These are phyloP conservation scores for Tauraco hartlaubi DNA, from an alignment of 2,797 vertebrate species.

Conservation along the genomic window DNA sequence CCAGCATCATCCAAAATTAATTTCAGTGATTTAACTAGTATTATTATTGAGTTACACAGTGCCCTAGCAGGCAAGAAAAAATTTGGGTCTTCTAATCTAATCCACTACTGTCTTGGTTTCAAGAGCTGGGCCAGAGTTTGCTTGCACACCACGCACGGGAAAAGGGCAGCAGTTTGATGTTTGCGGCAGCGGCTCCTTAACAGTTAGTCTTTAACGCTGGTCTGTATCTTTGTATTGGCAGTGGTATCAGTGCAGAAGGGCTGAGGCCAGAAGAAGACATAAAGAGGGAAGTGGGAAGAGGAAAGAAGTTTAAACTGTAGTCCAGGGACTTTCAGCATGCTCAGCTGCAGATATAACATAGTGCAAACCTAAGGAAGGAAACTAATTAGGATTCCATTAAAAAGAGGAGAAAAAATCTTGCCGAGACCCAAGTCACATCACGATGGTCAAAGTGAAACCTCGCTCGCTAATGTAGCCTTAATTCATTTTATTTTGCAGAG, in stretches of 20 bases:
- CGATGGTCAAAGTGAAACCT: constrained; percentile 51
- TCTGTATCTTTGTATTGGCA: background rate
- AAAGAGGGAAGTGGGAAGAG: background rate
- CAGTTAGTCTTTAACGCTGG: background rate
- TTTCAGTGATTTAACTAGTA: constrained; percentile 4
- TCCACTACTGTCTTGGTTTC: background rate
- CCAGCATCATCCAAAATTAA: background rate
- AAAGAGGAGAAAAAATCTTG: constrained; percentile 48
- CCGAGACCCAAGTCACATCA: constrained; percentile 44
- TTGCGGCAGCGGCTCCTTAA: background rate
- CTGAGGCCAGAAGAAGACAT: background rate
- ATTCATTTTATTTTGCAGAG: constrained; percentile 84
- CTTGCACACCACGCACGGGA: background rate
- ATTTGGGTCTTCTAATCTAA: background rate
- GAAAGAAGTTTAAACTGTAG: background rate
- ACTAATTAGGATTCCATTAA: constrained; percentile 73
- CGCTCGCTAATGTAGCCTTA: constrained; percentile 76
- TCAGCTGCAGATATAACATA: background rate
- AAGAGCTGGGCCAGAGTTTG: background rate
- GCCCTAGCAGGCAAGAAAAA: background rate
- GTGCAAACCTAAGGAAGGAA: constrained; percentile 29
- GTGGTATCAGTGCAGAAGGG: background rate
- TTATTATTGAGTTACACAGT: background rate
- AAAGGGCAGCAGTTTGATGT: background rate
- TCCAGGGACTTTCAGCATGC: background rate